Percentiles rank a stretch among this genome's conserved stretches.
Evolutionary conservation across 2,888 invertebrate species (phyloP).

Genomic region (Trilocha varians): DNA sequence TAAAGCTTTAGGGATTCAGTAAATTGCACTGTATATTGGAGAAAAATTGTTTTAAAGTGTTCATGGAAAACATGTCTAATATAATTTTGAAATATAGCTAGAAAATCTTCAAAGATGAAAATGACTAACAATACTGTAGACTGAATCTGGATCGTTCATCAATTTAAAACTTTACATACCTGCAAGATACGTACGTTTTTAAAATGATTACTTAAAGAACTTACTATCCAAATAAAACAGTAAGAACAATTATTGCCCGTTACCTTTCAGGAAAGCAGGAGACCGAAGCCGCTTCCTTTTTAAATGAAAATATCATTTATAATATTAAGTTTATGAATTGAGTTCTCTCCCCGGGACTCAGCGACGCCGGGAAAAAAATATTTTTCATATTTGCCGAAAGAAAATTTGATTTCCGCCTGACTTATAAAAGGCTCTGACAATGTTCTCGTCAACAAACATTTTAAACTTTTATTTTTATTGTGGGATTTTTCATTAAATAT

Average conservation of each 20-base stretch:
- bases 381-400: constrained; percentile 12
- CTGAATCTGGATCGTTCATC: too few species aligned
- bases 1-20: neutral
- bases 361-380: constrained; percentile 11
- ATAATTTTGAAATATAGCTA: too few species aligned
- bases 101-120: too few species aligned
- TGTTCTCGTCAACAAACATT: neutral
- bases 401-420: constrained; percentile 7
- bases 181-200: too few species aligned
- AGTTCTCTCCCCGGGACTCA: constrained; percentile 12
- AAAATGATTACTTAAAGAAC: too few species aligned
- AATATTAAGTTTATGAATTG: constrained; percentile 14
- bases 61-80: too few species aligned
- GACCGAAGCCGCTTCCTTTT: constrained; percentile 17
- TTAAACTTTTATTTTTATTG: neutral
- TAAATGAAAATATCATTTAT: neutral
- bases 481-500: neutral
- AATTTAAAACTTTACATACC: too few species aligned
- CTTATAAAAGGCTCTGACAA: constrained; percentile 3
- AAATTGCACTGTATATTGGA: neutral
- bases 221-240: too few species aligned
- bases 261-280: constrained; percentile 5
- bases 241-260: neutral
- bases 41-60: too few species aligned
- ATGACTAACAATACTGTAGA: too few species aligned